Conservation (phyloP, 1,140 invertebrate species). For the Brachionus manjavacas region DNA sequence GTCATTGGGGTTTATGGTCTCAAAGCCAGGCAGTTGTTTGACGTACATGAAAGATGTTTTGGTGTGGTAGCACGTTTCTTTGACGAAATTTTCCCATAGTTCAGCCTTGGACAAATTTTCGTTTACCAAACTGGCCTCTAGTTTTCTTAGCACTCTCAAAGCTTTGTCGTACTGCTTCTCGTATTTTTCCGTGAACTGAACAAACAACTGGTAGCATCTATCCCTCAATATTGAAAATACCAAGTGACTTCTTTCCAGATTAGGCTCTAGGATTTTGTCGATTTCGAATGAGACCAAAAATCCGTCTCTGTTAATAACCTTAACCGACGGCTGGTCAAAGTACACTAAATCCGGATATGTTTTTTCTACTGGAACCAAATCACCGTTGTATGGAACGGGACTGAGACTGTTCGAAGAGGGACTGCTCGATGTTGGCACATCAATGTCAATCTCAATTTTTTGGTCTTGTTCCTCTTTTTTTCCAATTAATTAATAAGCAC, state of each 20-base stretch:
- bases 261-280: background rate
- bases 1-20: background rate
- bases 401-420: background rate
- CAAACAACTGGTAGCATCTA: background rate
- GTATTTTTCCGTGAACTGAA: background rate
- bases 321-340: background rate
- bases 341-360: background rate
- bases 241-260: background rate
- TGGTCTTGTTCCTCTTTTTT: background rate
- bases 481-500: background rate
- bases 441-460: background rate
- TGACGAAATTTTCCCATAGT: background rate
- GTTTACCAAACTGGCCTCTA: background rate
- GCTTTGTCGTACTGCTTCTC: background rate
- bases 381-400: background rate
- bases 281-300: background rate
- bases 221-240: background rate
- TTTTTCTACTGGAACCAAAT: background rate
- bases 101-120: background rate
- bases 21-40: conserved; percentile 2
- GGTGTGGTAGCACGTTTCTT: background rate
- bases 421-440: background rate
- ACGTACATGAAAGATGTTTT: background rate
- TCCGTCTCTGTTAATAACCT: background rate
- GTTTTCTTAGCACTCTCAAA: background rate